A percentile compares a stretch with the other conserved stretches of the same genome.
Evolutionary conservation across 2,888 invertebrate species (phyloP).

Genomic region (Lycaena phlaeas): DNA sequence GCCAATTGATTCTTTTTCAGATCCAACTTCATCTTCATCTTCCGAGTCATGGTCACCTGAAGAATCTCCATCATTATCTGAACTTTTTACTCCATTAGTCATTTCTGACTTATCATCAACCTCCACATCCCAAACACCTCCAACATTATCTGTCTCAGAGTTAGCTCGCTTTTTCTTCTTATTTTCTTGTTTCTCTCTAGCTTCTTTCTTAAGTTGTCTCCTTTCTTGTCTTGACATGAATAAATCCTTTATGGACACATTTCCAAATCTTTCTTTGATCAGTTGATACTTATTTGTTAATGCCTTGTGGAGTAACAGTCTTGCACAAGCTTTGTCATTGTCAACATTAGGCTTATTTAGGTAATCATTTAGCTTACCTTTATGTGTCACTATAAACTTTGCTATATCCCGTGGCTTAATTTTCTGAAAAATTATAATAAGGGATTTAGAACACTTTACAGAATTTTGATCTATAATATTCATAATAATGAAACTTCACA

Average conservation of each 20-base stretch:
- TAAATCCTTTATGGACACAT: constrained; percentile 52
- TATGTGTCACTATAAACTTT: constrained; percentile 51
- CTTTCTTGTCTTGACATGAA: constrained; percentile 60
- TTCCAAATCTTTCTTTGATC: constrained; percentile 43
- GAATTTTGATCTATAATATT: too few relatives aligned
- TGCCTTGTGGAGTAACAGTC: constrained; percentile 50
- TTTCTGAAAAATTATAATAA: constrained; percentile 39
- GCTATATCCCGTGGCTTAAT: constrained; percentile 56
- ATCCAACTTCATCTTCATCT: constrained; percentile 8
- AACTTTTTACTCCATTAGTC: constrained; percentile 8
- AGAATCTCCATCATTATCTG: constrained; percentile 12
- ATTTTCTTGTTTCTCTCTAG: constrained; percentile 43
- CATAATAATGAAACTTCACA: too few relatives aligned
- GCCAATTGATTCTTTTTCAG: constrained; percentile 8
- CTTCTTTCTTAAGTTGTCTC: constrained; percentile 51
- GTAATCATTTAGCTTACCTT: constrained; percentile 41
- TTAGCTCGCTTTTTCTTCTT: constrained; percentile 28
- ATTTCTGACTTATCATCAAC: not conserved
- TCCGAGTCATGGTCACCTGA: constrained; percentile 12
- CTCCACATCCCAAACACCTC: constrained; percentile 8
- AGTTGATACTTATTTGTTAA: constrained; percentile 51
- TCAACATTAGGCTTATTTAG: constrained; percentile 50
- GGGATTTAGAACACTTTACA: too few relatives aligned
- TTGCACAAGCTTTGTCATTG: constrained; percentile 51
- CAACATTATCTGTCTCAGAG: constrained; percentile 18